phyloP scores from a whole-genome alignment of 2,888 invertebrate species.

The Cremastinae sp. region DNA sequence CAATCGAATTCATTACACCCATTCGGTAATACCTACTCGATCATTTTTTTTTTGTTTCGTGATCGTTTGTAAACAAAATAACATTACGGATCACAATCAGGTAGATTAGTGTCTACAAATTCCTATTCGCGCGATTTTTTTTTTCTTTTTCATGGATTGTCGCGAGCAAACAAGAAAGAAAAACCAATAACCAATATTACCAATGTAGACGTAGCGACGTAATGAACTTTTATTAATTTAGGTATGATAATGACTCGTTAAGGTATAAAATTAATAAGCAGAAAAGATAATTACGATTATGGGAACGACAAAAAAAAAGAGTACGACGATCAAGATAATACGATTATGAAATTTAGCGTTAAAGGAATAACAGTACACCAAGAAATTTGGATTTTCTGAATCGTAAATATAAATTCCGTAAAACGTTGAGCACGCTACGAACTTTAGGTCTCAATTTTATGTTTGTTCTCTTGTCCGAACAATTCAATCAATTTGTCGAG shows the following conservation, averaged over 20 bases:
- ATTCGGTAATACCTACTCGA: not conserved
- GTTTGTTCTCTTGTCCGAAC: constrained; percentile 18
- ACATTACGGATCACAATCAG: constrained; percentile 6
- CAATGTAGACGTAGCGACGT: constrained; percentile 64
- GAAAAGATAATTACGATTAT: constrained; percentile 32
- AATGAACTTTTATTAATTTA: constrained; percentile 73
- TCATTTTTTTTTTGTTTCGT: not conserved
- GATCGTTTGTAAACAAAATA: not conserved
- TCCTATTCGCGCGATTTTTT: constrained; percentile 41
- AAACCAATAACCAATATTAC: constrained; percentile 42
- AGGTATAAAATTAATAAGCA: constrained; percentile 36
- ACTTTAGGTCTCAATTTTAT: constrained; percentile 1
- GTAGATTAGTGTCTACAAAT: constrained; percentile 20
- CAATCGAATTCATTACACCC: not conserved
- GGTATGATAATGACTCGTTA: constrained; percentile 61
- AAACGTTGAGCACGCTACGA: not conserved
- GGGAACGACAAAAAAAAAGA: constrained; percentile 23
- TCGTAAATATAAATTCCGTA: constrained; percentile 14
- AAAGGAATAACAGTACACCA: not conserved
- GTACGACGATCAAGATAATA: constrained; percentile 25
- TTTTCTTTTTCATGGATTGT: constrained; percentile 24
- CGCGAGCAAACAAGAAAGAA: constrained; percentile 30
- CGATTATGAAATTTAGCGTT: not conserved
- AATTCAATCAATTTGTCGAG: constrained; percentile 12
- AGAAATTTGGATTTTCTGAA: not conserved